Evolutionary conservation across 2,797 vertebrate species (phyloP).

Genomic region (Bradypodion ventrale): DNA sequence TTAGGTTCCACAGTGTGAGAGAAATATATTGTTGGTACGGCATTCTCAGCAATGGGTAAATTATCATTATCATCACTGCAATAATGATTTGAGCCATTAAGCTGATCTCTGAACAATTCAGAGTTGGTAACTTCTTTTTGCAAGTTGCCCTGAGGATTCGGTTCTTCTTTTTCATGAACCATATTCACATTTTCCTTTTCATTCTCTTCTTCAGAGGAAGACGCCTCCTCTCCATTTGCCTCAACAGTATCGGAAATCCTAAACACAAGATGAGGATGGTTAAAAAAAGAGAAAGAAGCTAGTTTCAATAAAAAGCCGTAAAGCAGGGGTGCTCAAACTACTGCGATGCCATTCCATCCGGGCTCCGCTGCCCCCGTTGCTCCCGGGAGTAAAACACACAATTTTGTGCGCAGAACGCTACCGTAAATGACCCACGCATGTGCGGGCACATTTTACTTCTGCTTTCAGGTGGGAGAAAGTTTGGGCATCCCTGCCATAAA

Average conservation of each 20-base stretch:
- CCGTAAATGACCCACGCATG: too few species aligned
- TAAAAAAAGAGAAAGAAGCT: too few species aligned
- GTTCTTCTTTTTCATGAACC: constrained; percentile 15
- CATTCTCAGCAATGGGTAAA: constrained; percentile 69
- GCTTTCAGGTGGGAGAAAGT: too few species aligned
- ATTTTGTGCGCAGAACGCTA: too few species aligned
- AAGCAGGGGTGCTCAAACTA: too few species aligned
- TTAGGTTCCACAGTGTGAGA: constrained; percentile 94
- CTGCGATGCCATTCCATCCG: too few species aligned
- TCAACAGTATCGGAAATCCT: constrained; percentile 80
- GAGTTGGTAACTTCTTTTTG: constrained; percentile 34
- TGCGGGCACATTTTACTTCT: too few species aligned
- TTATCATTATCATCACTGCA: constrained; percentile 67
- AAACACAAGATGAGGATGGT: background rate
- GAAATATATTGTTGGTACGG: constrained; percentile 88
- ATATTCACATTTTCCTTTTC: constrained; percentile 71
- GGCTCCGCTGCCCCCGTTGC: too few species aligned
- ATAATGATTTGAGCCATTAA: constrained; percentile 61
- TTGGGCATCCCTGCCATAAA: too few species aligned
- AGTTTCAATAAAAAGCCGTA: background rate
- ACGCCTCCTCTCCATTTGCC: constrained; percentile 81
- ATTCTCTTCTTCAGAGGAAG: constrained; percentile 86
- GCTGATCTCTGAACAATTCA: constrained; percentile 36
- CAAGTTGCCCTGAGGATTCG: constrained; percentile 51
- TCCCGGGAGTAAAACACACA: too few species aligned